Evolutionary conservation across 1,140 invertebrate species (phyloP), one percentile per base, ranked within the genome.

Genomic region (Homalodisca vitripennis): DNA sequence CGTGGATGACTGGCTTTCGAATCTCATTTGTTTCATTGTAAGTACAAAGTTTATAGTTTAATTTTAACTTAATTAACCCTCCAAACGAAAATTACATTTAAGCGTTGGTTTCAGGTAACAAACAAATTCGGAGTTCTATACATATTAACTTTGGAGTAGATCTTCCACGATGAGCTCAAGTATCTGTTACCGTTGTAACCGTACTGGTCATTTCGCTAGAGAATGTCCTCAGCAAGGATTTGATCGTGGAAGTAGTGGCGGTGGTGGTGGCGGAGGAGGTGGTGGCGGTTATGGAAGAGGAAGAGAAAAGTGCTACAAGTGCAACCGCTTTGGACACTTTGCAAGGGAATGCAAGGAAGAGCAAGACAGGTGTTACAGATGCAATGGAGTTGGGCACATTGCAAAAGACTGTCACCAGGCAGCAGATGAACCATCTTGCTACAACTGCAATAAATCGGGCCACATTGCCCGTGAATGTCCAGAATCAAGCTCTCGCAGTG

Each of bases 241-340:
- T 47, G 76, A 73, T 22, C 71, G 71, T 31, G 69, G 74, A 17
- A 71, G 76, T 46, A 87, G 85, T 71, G 84, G 86, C 48, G 55
- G 55, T 26, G 55, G 55, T 17, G 55, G 55, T 26, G 55, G 55
- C 17, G 55, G 55, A 24, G 63, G 63, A 6, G 63, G 63, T 6
- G 63, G 63, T 24, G 87, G 86, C 71, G 84, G 86, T 51, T 83
- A 81, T 68, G 79, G 76, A 26, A 81, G 88, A 74, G 82, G 84
- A 48, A 87, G 88, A 72, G 90, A 92, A 74, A 93, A 93, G 83
- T 97, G 95, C 83, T 97, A 93, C 87, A 97, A 95, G 83, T 98
- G 95, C 83, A 97, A 97, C 82, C 87, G 92, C 80, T 89, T 90
- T 78, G 95, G 94, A 55, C 94, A 97, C 81, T 95, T 95, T 80